Evolutionary conservation across 2,113 vertebrate species (phyloP).

Genomic region (Columbina picui): DNA sequence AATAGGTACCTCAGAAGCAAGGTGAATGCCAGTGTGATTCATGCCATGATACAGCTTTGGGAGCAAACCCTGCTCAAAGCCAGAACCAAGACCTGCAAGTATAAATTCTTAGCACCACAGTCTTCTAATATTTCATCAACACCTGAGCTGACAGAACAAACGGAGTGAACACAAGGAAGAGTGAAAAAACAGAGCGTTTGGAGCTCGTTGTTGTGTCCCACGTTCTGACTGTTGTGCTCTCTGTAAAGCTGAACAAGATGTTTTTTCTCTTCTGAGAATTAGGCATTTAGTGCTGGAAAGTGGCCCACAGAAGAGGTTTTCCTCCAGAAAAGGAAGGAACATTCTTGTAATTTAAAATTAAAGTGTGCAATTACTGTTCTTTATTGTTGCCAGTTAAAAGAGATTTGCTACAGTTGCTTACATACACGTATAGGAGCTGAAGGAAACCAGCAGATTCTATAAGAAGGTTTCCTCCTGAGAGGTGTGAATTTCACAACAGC

Average conservation of each 20-base stretch:
- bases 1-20: background rate
- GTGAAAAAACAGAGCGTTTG: fast-evolving
- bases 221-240: background rate
- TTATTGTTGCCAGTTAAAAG: conserved; percentile 63
- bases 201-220: background rate
- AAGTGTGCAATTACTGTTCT: conserved; percentile 59
- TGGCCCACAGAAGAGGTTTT: conserved; percentile 3
- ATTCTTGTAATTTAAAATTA: conserved; percentile 41
- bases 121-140: background rate
- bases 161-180: fast-evolving
- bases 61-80: background rate
- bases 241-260: background rate
- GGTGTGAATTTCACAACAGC: conserved; percentile 69
- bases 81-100: no score
- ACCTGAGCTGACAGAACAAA: background rate
- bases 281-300: background rate
- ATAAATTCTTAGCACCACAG: background rate
- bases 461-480: conserved; percentile 68
- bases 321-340: conserved; percentile 49
- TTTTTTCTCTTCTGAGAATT: background rate
- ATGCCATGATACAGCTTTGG: background rate
- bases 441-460: conserved; percentile 43
- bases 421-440: background rate
- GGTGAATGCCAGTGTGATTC: fast-evolving
- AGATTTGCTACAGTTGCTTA: conserved; percentile 59